Base-by-base conservation (phyloP, 2,797 vertebrate species). In the Carduelis carduelis region DNA sequence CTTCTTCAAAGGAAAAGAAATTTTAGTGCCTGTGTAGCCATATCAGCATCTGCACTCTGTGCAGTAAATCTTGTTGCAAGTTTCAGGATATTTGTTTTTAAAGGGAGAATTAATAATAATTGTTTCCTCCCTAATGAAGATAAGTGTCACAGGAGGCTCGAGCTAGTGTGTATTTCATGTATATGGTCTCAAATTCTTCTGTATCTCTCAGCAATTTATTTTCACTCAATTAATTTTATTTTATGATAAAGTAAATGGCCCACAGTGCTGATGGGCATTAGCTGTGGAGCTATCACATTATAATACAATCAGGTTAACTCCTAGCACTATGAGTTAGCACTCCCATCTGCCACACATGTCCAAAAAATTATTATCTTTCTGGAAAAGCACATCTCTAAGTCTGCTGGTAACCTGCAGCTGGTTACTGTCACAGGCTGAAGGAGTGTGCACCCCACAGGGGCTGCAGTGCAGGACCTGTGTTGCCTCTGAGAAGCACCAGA, bases 231-330 rank as follows among this genome's bases (percentile, higher is more conserved):
- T 97, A 88, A 96, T 94, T 97, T 98, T 97, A 97, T 97, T 97
- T 97, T 97, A 97, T 97, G 95, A 97, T 97, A 95, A 97, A 97
- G 95, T 97, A 97, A 97, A 98, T 97, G 97, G 97, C 96, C 96
- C 96, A 97, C 97, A 94, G 96, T 97, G 95, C 96, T 97, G 96
- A 96, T 96, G 94, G 94, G 95, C 95, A 97, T 92, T 97, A 96
- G 96, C 96, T 97, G 95, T 93, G 96, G 75, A 87, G 89, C 83
- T 89, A 75, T 85, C 86, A 55, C 83, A 79, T 95, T 93, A 93
- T 85, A 90, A 83, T 87, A 89, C 87, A 85, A 95, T 95, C 95
- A 93, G 80, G 89, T 93, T 94, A 82, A 85, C 87, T 95, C 81
- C 75, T 89, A 90, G 68, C 80, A 69, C 92, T 82, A 66, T n/a